These are phyloP conservation scores for Drosophila equinoxialis DNA, from an alignment of 1,140 invertebrate genomes.

Conservation along the genomic window DNA sequence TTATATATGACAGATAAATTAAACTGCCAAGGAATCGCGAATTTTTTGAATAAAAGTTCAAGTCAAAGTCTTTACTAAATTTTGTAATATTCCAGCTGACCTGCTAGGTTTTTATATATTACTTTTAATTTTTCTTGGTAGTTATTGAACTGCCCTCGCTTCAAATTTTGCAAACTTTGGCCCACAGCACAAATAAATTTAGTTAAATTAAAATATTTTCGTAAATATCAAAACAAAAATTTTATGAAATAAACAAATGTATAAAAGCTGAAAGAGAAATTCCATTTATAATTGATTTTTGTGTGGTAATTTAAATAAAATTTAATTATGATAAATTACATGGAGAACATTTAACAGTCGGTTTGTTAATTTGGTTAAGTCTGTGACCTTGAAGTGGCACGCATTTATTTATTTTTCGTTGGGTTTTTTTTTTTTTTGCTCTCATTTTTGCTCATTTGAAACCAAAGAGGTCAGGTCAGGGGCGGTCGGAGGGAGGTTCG, in stretches of 20 bases:
- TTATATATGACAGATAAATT: no score
- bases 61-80: no score
- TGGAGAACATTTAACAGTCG: not conserved
- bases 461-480: slow-evolving; percentile 32
- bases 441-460: slow-evolving; percentile 47
- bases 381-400: slow-evolving; percentile 44
- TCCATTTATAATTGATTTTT: no score
- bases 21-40: no score
- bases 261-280: not conserved
- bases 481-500: not conserved
- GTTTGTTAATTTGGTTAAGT: slow-evolving; percentile 9
- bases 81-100: no score
- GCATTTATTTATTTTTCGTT: slow-evolving; percentile 25
- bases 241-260: not conserved
- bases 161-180: not conserved
- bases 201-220: not conserved
- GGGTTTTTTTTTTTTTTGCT: no score
- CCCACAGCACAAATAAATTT: not conserved
- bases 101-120: no score
- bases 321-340: no score
- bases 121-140: no score
- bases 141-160: not conserved
- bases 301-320: no score
- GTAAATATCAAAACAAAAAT: not conserved
- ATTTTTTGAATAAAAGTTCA: no score